Base-by-base conservation (phyloP, 2,113 vertebrate species). In the Mesembrinibis cayennensis region DNA sequence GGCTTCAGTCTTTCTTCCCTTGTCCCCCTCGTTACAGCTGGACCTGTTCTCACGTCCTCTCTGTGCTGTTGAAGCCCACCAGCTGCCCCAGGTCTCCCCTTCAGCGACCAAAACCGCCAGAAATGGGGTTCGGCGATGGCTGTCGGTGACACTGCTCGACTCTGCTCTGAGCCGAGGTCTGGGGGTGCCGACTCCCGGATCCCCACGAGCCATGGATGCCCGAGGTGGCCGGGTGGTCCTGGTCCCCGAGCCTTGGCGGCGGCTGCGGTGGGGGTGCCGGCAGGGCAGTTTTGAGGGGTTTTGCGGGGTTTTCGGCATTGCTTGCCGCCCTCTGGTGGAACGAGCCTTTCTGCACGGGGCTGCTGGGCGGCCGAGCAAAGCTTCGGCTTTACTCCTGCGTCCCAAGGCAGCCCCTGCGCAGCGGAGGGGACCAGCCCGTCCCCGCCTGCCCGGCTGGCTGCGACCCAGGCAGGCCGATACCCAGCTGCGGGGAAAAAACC, bases 291-390 rank as follows among this genome's bases (percentile, higher is more conserved):
- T 30, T 25, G 38, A 4, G 89, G 32, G 17, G 10, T 32, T 55
- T 76, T 22, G 12, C 5, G 2, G 6, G 2, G 25, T 16, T 27
- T 78, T 22, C 8, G 6, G 38, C 34, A 9, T n/a, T 4, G 11
- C 47, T 6, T 82, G 95, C 95, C 56, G 91, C 93, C 95, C 95
- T 86, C 95, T 83, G 22, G 80, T 71, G 95, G 93, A 56, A 50
- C 10, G 5, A 67, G 42, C 36, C 13, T 61, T 22, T 45, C 19
- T 20, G 50, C 73, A 20, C 2, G 38, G 79, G 29, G 38, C 66
- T 10, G 45, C 20, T 3, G 34, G 59, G 25, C 17, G 2, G 53
- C 10, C 0, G 13, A 34, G 40, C 29, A 4, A 6, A 25, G 30
- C 32, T 69, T 11, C 2, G 5, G 22, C 32, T 11, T 7, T 10